Evolutionary conservation across 2,888 invertebrate genomes (phyloP), one percentile per base, ranked within the genome.

Genomic region (Entomobrya multifasciata): DNA sequence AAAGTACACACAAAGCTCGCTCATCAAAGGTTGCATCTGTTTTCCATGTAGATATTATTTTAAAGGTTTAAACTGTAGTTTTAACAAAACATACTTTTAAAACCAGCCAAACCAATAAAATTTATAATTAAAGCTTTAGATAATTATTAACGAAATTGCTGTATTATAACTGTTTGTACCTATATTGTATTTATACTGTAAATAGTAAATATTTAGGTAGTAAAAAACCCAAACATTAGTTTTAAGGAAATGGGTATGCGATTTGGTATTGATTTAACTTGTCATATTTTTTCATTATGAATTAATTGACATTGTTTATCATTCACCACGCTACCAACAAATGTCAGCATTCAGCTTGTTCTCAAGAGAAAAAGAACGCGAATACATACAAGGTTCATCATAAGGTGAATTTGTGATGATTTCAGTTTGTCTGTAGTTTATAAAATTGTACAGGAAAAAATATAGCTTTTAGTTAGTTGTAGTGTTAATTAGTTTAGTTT

Each of bases 261-360:
- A n/a, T n/a, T 60, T 70, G 55, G 65, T 70, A 60, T 57, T 49
- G 72, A 47, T 27, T n/a, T 5, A 36, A 17, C 0, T 22, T 36
- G 8, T 36, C 36, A 36, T 22, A 20, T 52, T 55, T 20, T n/a
- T n/a, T 30, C 27, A 17, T 20, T 52, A 15, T 11, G 15, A 41
- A 36, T n/a, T n/a, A n/a, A n/a, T n/a, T 52, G 41, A 36, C 57
- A 11, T 41, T n/a, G n/a, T n/a, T n/a, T 44, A 47, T 22, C 17
- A 36, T 36, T 52, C 47, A 27, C 60, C 57, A 72, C 72, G n/a
- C 49, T 78, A 72, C 78, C 85, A 77, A 84, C 70, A 67, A 22
- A 84, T 85, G 85, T 85, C 85, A 85, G 85, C 85, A 85, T 85
- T 85, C 85, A 85, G 85, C 78, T 85, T 85, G 85, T 70, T 85